phyloP scores from a whole-genome alignment of 2,797 vertebrate genomes.

The Scolopax bukidnonensis region DNA sequence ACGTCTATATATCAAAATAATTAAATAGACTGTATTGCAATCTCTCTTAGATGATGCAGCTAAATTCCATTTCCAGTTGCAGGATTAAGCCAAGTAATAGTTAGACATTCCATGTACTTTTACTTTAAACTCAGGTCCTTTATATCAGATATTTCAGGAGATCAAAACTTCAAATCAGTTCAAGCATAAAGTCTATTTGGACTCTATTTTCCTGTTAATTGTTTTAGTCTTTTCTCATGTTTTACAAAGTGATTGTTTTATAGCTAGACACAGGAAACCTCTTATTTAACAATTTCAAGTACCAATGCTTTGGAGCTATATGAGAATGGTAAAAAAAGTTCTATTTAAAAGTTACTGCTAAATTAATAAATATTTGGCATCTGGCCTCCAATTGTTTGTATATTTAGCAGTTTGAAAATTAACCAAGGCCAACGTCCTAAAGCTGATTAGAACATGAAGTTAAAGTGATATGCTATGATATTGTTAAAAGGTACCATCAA shows the following conservation, averaged over 20 bases:
- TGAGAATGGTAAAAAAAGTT: conserved; percentile 45
- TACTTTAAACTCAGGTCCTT: conserved; percentile 23
- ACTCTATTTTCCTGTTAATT: conserved; percentile 66
- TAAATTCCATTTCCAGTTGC: not conserved
- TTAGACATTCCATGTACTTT: not conserved
- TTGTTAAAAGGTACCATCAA: conserved; percentile 45
- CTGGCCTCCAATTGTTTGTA: conserved; percentile 63
- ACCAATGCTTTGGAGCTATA: conserved; percentile 51
- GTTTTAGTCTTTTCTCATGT: conserved; percentile 67
- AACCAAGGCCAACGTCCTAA: conserved; percentile 47
- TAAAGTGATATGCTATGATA: conserved; percentile 1
- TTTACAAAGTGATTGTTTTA: conserved; percentile 68
- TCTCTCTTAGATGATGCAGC: not conserved
- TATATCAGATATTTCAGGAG: conserved; percentile 37
- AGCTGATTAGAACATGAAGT: conserved; percentile 26
- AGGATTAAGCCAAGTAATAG: not conserved
- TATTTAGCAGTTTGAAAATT: conserved; percentile 55
- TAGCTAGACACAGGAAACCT: conserved; percentile 64
- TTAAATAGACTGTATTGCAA: not conserved
- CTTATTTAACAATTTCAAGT: conserved; percentile 54
- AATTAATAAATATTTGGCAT: conserved; percentile 70
- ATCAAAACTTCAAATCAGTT: conserved; percentile 58
- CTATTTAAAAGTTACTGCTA: conserved; percentile 60
- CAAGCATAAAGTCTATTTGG: conserved; percentile 58
- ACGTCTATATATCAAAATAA: not conserved